These are phyloP conservation scores for Leptinotarsa undecemlineata DNA, from an alignment of 1,140 invertebrate genomes.

Conservation along the genomic window DNA sequence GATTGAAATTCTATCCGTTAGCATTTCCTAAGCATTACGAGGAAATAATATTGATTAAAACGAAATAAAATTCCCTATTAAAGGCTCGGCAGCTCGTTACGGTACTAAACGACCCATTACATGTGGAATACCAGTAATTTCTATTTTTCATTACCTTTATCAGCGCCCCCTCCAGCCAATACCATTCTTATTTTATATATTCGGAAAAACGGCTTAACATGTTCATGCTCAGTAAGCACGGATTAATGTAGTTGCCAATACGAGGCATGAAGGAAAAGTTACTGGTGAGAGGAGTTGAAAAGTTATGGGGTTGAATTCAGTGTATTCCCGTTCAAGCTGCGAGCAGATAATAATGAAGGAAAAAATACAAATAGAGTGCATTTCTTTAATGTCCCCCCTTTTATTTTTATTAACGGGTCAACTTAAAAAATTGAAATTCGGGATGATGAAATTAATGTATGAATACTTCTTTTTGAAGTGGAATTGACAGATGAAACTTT, in stretches of 20 bases:
- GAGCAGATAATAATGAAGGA: too few species aligned
- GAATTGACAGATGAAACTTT: too few species aligned
- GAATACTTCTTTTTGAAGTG: too few species aligned
- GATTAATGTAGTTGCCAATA: neutral
- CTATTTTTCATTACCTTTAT: slow-evolving; percentile 17
- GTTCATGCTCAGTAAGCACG: slow-evolving; percentile 19
- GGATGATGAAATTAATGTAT: too few species aligned
- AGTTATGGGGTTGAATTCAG: too few species aligned
- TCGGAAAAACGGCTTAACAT: slow-evolving; percentile 6
- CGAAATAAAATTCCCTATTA: slow-evolving; percentile 19
- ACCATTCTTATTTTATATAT: slow-evolving; percentile 1
- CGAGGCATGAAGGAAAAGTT: neutral
- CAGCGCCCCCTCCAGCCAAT: slow-evolving; percentile 13
- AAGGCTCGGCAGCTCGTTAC: slow-evolving; percentile 23
- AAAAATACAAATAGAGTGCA: too few species aligned
- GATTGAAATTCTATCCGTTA: slow-evolving; percentile 5
- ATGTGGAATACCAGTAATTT: slow-evolving; percentile 28
- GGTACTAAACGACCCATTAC: slow-evolving; percentile 18
- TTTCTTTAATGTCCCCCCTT: too few species aligned
- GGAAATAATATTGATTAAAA: slow-evolving; percentile 23
- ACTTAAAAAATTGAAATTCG: too few species aligned
- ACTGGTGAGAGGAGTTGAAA: too few species aligned
- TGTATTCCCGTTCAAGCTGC: too few species aligned
- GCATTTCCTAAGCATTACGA: neutral
- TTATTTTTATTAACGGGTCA: too few species aligned